Evolutionary conservation across 1,140 invertebrate species (phyloP), one percentile per base, ranked within the genome.

Genomic region (Ruditapes philippinarum): DNA sequence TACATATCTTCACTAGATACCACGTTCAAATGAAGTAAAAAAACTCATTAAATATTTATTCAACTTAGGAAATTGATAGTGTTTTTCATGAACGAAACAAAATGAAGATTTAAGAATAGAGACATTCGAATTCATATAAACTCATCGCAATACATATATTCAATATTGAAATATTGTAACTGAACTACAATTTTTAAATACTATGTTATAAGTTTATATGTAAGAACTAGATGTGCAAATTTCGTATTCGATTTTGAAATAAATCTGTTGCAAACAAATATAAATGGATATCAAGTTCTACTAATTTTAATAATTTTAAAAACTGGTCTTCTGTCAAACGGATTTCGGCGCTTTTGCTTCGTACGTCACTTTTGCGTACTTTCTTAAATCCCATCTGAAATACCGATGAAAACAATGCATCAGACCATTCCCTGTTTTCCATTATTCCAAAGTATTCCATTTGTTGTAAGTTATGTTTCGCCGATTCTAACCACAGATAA

Each of bases 371-470:
- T 12, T 45, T 42, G 54, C 92, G 93, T 38, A 92, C 76, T 9
- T 89, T 36, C 19, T 25, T 51, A 62, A 94, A 95, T 70, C 97
- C 97, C 93, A 99, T 96, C 95, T 98, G 98, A 95, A 99, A 99
- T n/a, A 98, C 99, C 96, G 98, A 97, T 95, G 99, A 99, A 95
- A 99, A 99, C 60, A 99, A 97, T 94, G 98, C 98, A 95, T 99
- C 99, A 31, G 98, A 98, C 89, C 98, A 97, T 97, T 98, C 94
- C 96, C 99, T 99, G 95, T 97, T 97, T 96, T 99, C 99, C 33
- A 98, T 99, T 81, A 99, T 96, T 81, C 99, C 99, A 96, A 99
- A 99, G 95, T 98, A 99, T 40, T 99, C 98, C 98, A 99, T 98
- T 70, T 97, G 97, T 87, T 97, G 97, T 49, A 99, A 96, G 96